Evolutionary conservation across 2,797 vertebrate species (phyloP).

Genomic region (Rousettus madagascariensis): DNA sequence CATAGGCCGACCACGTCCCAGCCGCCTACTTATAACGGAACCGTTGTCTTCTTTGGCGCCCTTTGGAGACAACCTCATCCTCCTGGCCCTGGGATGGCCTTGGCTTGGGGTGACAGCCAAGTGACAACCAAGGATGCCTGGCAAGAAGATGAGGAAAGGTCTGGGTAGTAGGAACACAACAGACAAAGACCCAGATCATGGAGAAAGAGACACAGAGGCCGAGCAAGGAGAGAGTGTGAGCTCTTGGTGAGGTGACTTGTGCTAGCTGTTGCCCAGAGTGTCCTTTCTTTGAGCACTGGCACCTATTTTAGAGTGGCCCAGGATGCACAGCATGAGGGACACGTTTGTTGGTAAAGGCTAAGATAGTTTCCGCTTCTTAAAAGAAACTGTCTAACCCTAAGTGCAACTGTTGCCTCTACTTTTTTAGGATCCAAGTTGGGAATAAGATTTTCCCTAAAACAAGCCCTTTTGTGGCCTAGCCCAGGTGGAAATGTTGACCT

Average conservation of each 20-base stretch:
- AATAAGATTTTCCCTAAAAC: neutral
- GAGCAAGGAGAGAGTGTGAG: constrained; percentile 29
- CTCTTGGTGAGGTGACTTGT: constrained; percentile 52
- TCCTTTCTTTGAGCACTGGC: too few relatives aligned
- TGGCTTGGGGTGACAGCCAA: constrained; percentile 45
- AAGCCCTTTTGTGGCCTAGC: constrained; percentile 4
- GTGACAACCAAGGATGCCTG: constrained; percentile 48
- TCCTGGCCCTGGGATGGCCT: constrained; percentile 49
- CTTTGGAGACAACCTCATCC: constrained; percentile 39
- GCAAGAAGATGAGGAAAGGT: constrained; percentile 58
- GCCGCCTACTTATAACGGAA: constrained; percentile 67
- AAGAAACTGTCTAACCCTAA: constrained; percentile 25
- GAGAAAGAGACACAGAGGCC: constrained; percentile 35
- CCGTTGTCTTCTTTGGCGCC: constrained; percentile 54
- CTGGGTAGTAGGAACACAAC: constrained; percentile 50
- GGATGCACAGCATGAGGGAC: neutral
- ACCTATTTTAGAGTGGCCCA: neutral
- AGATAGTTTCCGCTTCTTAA: constrained; percentile 18
- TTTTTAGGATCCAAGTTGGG: constrained; percentile 4
- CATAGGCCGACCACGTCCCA: constrained; percentile 45
- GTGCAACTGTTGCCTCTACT: constrained; percentile 17
- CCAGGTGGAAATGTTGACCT: constrained; percentile 47
- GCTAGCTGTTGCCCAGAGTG: neutral
- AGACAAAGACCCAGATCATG: constrained; percentile 52
- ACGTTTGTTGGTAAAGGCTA: constrained; percentile 38